Conservation (phyloP, 1,140 invertebrate species). For the Neocloeon triangulifer region DNA sequence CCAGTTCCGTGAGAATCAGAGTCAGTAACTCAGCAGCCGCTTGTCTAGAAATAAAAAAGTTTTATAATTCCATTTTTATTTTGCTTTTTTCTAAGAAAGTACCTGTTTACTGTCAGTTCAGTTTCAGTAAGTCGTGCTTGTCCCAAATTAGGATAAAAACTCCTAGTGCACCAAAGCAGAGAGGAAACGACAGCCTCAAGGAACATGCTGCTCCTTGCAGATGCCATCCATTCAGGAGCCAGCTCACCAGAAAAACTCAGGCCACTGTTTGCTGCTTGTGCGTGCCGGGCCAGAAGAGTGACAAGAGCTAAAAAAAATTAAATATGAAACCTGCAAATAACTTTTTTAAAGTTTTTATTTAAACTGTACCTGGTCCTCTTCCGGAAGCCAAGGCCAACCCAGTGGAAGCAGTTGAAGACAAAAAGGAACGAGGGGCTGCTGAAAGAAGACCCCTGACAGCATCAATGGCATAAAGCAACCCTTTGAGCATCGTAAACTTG, state of each 20-base stretch:
- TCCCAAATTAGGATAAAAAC: conserved; percentile 49
- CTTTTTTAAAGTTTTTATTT: too few relatives aligned
- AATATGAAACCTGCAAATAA: too few relatives aligned
- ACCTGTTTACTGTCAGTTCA: conserved; percentile 52
- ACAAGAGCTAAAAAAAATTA: conserved; percentile 5
- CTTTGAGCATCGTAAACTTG: conserved; percentile 57
- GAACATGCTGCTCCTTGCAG: conserved; percentile 52
- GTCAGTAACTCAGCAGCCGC: conserved; percentile 57
- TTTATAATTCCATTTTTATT: too few relatives aligned
- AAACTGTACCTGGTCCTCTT: too few relatives aligned
- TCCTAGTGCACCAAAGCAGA: conserved; percentile 57
- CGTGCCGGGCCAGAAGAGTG: conserved; percentile 17
- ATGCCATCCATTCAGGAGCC: conserved; percentile 15
- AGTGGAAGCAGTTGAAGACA: conserved; percentile 46
- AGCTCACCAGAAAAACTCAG: conserved; percentile 51
- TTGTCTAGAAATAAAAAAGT: too few relatives aligned
- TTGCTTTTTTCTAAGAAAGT: too few relatives aligned
- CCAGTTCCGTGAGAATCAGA: conserved; percentile 51
- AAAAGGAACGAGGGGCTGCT: conserved; percentile 45
- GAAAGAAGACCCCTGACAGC: conserved; percentile 49
- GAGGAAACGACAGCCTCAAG: conserved; percentile 57
- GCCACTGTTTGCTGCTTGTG: conserved; percentile 40
- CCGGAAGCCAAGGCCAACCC: too few relatives aligned
- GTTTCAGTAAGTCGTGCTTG: conserved; percentile 38
- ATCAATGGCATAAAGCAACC: conserved; percentile 52